Conservation (phyloP, 2,888 invertebrate species). For the Drosophila lacicola region DNA sequence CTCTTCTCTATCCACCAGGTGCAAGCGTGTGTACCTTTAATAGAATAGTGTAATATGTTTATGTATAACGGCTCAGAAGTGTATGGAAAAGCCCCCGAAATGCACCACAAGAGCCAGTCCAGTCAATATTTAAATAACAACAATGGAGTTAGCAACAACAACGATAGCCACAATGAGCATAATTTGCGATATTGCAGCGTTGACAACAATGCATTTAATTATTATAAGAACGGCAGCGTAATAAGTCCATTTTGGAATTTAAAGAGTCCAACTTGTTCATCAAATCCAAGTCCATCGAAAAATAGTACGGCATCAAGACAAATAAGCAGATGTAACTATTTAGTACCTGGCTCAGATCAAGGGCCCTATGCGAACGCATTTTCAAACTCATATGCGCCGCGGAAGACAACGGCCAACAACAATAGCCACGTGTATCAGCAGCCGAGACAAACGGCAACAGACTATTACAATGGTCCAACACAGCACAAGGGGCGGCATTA, state of each 20-base stretch:
- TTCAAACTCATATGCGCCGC: conserved; percentile 25
- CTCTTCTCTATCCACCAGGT: conserved; percentile 38
- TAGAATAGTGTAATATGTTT: conserved; percentile 44
- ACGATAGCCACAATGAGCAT: conserved; percentile 29
- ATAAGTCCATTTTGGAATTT: conserved; percentile 37
- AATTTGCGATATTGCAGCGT: conserved; percentile 44
- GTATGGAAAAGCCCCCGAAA: conserved; percentile 44
- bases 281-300: conserved; percentile 57
- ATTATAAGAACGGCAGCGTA: conserved; percentile 48
- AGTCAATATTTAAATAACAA: conserved; percentile 45
- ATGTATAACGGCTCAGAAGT: conserved; percentile 46
- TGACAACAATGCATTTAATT: conserved; percentile 69
- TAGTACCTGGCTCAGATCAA: conserved; percentile 43
- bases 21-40: conserved; percentile 5
- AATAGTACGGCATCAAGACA: conserved; percentile 23
- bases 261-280: conserved; percentile 44
- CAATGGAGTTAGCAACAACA: conserved; percentile 26
- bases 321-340: conserved; percentile 36
- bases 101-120: conserved; percentile 49
- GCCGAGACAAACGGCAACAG: conserved; percentile 21
- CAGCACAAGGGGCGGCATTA: conserved; percentile 40
- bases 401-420: conserved; percentile 41
- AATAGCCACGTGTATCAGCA: conserved; percentile 48
- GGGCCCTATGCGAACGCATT: conserved; percentile 43
- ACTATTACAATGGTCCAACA: conserved; percentile 43